These are phyloP conservation scores for Ennomos erosarius DNA, from an alignment of 2,888 invertebrate genomes.

Conservation along the genomic window DNA sequence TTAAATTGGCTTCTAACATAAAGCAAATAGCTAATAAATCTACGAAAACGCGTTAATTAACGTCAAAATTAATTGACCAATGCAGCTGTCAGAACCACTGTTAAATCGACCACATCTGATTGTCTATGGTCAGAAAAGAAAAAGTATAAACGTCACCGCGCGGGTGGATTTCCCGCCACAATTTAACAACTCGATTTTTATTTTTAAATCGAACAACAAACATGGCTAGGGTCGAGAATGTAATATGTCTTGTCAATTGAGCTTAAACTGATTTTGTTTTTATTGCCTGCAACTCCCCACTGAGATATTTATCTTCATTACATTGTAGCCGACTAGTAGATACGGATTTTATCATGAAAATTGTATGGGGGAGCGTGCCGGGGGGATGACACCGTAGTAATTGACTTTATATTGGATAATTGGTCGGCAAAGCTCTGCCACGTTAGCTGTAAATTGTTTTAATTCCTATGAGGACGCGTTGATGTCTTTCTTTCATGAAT, in stretches of 20 bases:
- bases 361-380: constrained; percentile 65
- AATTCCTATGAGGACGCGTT: constrained; percentile 54
- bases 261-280: constrained; percentile 47
- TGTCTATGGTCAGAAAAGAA: constrained; percentile 48
- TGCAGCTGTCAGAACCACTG: constrained; percentile 56
- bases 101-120: constrained; percentile 48
- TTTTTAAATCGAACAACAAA: constrained; percentile 30
- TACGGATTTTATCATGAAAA: constrained; percentile 78
- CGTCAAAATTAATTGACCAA: constrained; percentile 47
- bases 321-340: constrained; percentile 69
- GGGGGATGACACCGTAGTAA: constrained; percentile 71
- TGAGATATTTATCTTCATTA: constrained; percentile 83
- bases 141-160: constrained; percentile 54
- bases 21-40: constrained; percentile 52
- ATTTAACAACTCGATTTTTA: constrained; percentile 63
- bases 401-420: constrained; percentile 78
- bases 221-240: constrained; percentile 50
- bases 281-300: constrained; percentile 72
- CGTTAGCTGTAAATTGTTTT: constrained; percentile 62
- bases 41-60: constrained; percentile 53
- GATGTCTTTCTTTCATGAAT: constrained; percentile 49
- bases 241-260: constrained; percentile 78
- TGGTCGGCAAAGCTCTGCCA: constrained; percentile 65
- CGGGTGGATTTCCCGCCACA: constrained; percentile 69
- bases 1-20: constrained; percentile 38